Evolutionary conservation across 1,140 invertebrate species (phyloP).

Genomic region (Cydia pomonella): DNA sequence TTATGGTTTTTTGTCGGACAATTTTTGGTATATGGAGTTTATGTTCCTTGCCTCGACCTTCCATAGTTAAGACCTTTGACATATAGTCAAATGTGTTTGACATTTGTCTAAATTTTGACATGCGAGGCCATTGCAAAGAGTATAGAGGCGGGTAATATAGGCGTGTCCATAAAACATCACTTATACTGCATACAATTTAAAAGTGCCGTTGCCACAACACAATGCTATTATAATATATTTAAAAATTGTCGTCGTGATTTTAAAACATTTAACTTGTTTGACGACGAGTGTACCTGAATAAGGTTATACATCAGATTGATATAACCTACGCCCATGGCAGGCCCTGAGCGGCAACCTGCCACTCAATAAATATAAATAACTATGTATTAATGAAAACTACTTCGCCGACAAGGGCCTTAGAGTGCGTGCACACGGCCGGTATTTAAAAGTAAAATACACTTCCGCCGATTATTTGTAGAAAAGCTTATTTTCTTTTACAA

Average conservation of each 20-base stretch:
- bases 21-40: no score
- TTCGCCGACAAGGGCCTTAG: constrained; percentile 13
- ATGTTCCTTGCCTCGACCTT: no score
- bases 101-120: background rate
- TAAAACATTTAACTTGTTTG: background rate
- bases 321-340: constrained; percentile 43
- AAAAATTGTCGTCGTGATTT: no score
- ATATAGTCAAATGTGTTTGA: background rate
- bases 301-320: constrained; percentile 43
- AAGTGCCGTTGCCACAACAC: background rate
- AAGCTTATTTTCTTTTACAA: background rate
- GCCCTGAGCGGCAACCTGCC: constrained; percentile 37
- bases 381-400: constrained; percentile 24
- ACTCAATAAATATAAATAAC: constrained; percentile 38
- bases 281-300: background rate
- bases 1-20: no score
- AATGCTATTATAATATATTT: no score
- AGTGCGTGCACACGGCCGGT: background rate
- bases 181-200: background rate
- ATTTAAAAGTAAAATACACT: background rate
- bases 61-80: no score
- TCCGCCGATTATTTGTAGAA: background rate
- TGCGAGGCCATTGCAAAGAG: background rate
- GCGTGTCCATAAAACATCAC: background rate
- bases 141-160: no score